Base-by-base conservation (phyloP, 2,113 vertebrate species). In the Spea multiplicata region DNA sequence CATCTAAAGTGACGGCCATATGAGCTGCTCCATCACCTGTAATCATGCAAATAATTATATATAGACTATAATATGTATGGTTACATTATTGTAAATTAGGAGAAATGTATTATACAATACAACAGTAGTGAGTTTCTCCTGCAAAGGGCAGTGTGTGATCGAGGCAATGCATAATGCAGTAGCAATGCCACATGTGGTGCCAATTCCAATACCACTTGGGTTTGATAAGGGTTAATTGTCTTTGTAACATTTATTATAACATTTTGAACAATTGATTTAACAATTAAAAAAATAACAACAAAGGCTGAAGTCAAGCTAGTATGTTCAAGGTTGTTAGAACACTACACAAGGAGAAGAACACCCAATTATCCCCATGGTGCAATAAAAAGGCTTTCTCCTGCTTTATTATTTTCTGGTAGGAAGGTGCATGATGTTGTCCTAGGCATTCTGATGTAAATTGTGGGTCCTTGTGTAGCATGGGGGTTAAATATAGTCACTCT, bases 321-420 rank as follows among this genome's bases (percentile, higher is more conserved):
- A 80, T 74, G 71, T 80, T 80, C 78, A 80, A 80, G 78, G 78
- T 80, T 80, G 71, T 74, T 74, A 59, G 78, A 80, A 80, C 62
- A 67, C 66, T 80, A 61, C 64, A 73, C 62, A 68, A 73, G 9
- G 44, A 80, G 71, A 44, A 80, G 50, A 80, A 74, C 64, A 74
- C 78, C 78, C 78, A 72, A 80, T 80, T 74, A 73, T 80, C 78
- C 78, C 71, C 47, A 74, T 45, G 64, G 78, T 44, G 53, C 71
- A 57, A 80, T 74, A 80, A 73, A 80, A 68, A 80, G 78, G 78
- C 78, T 74, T 74, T 80, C 78, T 80, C 64, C 71, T 74, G 72
- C 49, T 68, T 80, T 80, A 74, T 80, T 68, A 46, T 68, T 74
- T 65, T 80, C 53, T 74, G 62, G n/a, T 57, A 73, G 71, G 70